Conservation (phyloP, 1,140 invertebrate species). For the Acromyrmex echinatior region DNA sequence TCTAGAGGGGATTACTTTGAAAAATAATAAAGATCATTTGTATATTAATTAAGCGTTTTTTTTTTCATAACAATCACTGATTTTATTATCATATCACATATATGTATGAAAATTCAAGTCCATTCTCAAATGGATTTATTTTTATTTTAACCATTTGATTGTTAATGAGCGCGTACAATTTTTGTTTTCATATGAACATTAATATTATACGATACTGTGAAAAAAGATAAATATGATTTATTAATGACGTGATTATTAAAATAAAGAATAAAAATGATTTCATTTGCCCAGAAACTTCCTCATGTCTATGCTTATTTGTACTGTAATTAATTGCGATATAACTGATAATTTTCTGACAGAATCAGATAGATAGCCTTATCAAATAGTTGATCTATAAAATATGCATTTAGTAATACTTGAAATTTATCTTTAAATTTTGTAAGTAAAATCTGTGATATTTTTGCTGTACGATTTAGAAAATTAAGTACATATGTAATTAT, state of each 20-base stretch:
- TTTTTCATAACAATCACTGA: too few species aligned
- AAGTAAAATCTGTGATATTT: neutral
- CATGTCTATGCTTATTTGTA: neutral
- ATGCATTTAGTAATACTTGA: neutral
- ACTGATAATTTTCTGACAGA: neutral
- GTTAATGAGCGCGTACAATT: too few species aligned
- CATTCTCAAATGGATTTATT: neutral
- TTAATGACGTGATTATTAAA: too few species aligned
- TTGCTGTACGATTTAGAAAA: neutral
- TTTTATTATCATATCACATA: too few species aligned
- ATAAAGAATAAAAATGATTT: neutral
- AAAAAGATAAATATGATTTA: neutral
- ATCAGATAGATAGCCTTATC: neutral
- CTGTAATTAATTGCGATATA: neutral
- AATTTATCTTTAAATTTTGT: conserved; percentile 25
- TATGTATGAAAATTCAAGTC: too few species aligned
- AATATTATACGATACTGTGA: neutral
- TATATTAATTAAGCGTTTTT: too few species aligned
- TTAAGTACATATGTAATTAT: neutral
- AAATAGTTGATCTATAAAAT: neutral
- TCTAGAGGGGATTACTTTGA: too few species aligned
- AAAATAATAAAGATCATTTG: too few species aligned
- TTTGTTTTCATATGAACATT: neutral
- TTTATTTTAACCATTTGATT: neutral
- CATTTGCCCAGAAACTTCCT: too few species aligned